phyloP scores from a whole-genome alignment of 2,888 invertebrate species.

The Pelosia muscerda region DNA sequence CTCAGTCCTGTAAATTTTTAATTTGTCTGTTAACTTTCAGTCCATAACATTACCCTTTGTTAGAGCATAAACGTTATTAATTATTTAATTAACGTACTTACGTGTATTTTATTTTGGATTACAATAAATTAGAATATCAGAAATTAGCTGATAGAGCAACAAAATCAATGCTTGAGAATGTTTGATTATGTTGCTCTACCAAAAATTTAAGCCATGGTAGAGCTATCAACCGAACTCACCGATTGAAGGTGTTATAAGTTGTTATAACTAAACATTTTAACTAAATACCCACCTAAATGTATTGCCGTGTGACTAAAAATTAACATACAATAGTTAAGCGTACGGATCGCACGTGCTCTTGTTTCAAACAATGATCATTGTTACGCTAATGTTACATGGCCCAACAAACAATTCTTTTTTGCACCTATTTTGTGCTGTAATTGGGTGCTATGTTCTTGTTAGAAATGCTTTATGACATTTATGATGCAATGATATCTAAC shows the following conservation, averaged over 20 bases:
- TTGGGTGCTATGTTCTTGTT: conserved; percentile 3
- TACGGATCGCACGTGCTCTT: conserved; percentile 79
- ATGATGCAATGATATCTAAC: conserved; percentile 14
- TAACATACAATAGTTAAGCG: conserved; percentile 78
- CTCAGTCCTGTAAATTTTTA: conserved; percentile 48
- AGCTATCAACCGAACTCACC: background rate
- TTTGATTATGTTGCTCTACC: no score
- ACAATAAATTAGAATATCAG: background rate
- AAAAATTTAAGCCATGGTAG: no score
- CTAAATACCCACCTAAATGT: conserved; percentile 19
- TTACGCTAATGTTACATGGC: conserved; percentile 62
- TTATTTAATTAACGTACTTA: background rate
- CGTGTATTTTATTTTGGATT: background rate
- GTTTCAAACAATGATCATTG: conserved; percentile 78
- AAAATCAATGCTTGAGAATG: no score
- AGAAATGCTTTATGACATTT: conserved; percentile 12
- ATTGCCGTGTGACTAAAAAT: conserved; percentile 67
- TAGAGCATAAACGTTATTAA: background rate
- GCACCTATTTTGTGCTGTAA: conserved; percentile 41
- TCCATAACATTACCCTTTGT: background rate
- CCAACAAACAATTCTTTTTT: conserved; percentile 54
- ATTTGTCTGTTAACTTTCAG: conserved; percentile 37
- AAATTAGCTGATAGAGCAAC: background rate
- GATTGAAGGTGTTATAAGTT: conserved; percentile 2
- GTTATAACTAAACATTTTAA: conserved; percentile 11